Percentiles rank a stretch among this genome's conserved stretches.
phyloP scores from a whole-genome alignment of 1,140 invertebrate species.

The Caerostris extrusa region DNA sequence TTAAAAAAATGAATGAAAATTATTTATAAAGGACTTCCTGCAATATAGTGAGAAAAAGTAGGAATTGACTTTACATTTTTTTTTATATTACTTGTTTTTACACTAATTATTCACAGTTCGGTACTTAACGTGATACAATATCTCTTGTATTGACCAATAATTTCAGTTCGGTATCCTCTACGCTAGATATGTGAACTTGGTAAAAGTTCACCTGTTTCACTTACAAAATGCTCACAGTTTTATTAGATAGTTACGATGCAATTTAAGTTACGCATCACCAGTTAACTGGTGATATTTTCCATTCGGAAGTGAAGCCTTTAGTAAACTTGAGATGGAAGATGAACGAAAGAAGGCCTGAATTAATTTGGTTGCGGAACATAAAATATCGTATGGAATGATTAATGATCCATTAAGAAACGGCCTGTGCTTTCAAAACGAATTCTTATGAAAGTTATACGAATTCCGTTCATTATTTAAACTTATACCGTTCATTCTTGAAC shows the following conservation, averaged over 20 bases:
- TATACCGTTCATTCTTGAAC: background rate
- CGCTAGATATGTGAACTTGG: background rate
- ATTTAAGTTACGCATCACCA: background rate
- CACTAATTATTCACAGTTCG: too few relatives aligned
- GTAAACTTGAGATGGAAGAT: background rate
- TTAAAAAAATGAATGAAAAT: too few relatives aligned
- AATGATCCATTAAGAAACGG: background rate
- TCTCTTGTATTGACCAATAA: too few relatives aligned
- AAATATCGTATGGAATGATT: background rate
- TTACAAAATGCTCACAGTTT: background rate
- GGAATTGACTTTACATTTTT: too few relatives aligned
- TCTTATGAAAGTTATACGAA: background rate
- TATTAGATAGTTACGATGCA: background rate
- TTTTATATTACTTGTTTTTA: too few relatives aligned
- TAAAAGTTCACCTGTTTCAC: background rate
- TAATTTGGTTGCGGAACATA: background rate
- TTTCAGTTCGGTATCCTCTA: too few relatives aligned
- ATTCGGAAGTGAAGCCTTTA: background rate
- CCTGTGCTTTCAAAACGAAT: background rate
- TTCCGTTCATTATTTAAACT: too few relatives aligned
- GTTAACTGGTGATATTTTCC: background rate
- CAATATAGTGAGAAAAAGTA: too few relatives aligned
- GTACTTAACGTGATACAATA: too few relatives aligned
- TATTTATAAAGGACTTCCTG: too few relatives aligned
- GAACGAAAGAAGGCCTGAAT: background rate